Evolutionary conservation across 2,797 vertebrate genomes (phyloP).

Genomic region (Vireo griseus): DNA sequence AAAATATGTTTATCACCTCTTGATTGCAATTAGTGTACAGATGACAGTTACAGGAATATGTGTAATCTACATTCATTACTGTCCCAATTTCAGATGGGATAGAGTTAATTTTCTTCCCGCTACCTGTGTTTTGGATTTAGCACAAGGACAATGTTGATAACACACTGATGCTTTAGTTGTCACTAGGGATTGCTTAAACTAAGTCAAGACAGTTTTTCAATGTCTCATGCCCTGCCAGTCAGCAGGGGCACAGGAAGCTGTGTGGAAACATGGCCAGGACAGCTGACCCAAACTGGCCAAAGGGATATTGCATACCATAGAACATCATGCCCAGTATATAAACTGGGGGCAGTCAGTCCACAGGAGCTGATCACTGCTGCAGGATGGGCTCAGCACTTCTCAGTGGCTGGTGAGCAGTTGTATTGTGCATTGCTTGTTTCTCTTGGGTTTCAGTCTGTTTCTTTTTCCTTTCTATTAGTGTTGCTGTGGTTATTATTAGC

Average conservation of each 20-base stretch:
- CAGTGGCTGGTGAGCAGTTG: not conserved
- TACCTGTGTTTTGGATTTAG: not conserved
- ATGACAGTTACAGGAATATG: not conserved
- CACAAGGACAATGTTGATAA: not conserved
- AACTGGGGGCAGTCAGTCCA: fast-evolving
- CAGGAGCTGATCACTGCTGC: not conserved
- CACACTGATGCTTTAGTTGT: not conserved
- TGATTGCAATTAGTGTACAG: not conserved
- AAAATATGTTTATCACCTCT: not conserved
- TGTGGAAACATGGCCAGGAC: not conserved
- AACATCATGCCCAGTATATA: not conserved
- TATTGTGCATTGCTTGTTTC: not conserved
- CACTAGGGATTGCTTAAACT: not conserved
- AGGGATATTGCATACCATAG: not conserved
- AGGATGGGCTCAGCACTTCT: fast-evolving
- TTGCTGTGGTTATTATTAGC: not conserved
- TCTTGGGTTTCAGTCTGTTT: not conserved
- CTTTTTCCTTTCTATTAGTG: not conserved
- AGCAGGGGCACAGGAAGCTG: not conserved
- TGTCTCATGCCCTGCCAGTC: not conserved
- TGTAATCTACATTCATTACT: not conserved
- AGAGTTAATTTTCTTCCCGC: not conserved
- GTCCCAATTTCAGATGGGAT: not conserved
- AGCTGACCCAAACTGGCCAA: not conserved
- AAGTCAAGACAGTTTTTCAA: fast-evolving